Evolutionary conservation across 2,888 invertebrate genomes (phyloP), one percentile per base, ranked within the genome.

Genomic region (Yponomeuta malinellus): DNA sequence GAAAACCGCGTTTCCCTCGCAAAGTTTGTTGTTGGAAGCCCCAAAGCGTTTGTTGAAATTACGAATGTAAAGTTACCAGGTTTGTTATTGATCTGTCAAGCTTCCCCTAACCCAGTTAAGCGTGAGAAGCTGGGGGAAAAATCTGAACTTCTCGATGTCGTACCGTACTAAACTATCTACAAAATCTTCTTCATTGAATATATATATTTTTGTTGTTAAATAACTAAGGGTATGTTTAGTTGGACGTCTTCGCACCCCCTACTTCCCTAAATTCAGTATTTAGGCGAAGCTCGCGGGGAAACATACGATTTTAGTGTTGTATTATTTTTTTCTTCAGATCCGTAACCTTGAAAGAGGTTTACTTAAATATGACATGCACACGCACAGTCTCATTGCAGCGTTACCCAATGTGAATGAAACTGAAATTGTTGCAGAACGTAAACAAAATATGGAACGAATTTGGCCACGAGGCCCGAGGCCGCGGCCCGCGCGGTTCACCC

Each of bases 381-480:
- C 43, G 15, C 15, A 59, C 15, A 59, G 15, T 59, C 52, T 12
- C 52, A 59, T 1, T 59, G 52, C 52, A 59, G 52, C 52, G 15
- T 59, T 59, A 12, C 52, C 52, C 64, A 64, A 29, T 8, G 2
- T 31, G 64, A 73, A 76, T 72, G 75, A 73, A 73, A 75, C 82
- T 81, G 81, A 83, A 82, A 81, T 78, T 81, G 78, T 78, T 73
- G 75, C 75, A 74, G 74, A 81, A 82, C 76, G 81, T 82, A 83
- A 83, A 83, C 82, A 83, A 80, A 80, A 81, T 78, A 76, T 43
- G 63, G 31, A 52, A 63, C 64, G 63, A 63, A 43, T 69, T n/a
- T 48, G 69, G 52, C 12, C 23, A 78, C 78, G 43, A 43, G 43
- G 43, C 75, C 74, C 77, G 75, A 73, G 75, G 76, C 72, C 73